phyloP scores from a whole-genome alignment of 2,888 invertebrate species.

The Athripsodes cinereus region DNA sequence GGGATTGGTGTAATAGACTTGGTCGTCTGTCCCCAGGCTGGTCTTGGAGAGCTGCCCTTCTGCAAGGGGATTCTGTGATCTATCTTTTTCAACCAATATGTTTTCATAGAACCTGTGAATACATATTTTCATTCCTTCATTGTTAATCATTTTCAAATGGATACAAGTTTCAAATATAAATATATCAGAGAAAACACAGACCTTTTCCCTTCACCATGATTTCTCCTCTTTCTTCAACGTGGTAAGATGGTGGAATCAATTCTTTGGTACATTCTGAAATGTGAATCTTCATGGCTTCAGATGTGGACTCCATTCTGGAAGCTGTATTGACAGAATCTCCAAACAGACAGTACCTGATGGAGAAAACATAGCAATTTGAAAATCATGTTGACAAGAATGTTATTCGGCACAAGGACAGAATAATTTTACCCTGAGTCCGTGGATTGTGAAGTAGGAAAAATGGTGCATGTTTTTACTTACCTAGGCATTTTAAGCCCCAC shows the following conservation, averaged over 20 bases:
- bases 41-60: slow-evolving; percentile 41
- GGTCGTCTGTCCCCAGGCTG: slow-evolving; percentile 46
- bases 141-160: background rate
- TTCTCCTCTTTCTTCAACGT: slow-evolving; percentile 72
- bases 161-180: background rate
- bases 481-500: slow-evolving; percentile 92
- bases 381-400: too few species aligned
- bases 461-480: too few species aligned
- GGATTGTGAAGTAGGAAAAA: too few species aligned
- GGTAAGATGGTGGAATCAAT: slow-evolving; percentile 66
- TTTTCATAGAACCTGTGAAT: slow-evolving; percentile 72
- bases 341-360: slow-evolving; percentile 68
- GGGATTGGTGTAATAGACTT: slow-evolving; percentile 21
- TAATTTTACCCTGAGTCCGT: too few species aligned
- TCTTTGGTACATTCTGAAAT: slow-evolving; percentile 85
- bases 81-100: slow-evolving; percentile 77
- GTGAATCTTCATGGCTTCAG: slow-evolving; percentile 90
- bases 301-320: slow-evolving; percentile 88
- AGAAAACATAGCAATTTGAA: too few species aligned
- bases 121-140: background rate
- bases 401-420: too few species aligned
- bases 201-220: slow-evolving; percentile 90
- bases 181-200: too few species aligned
- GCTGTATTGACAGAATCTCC: slow-evolving; percentile 91
- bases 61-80: slow-evolving; percentile 56